phyloP scores from a whole-genome alignment of 1,140 invertebrate species.

The Penaeus indicus region DNA sequence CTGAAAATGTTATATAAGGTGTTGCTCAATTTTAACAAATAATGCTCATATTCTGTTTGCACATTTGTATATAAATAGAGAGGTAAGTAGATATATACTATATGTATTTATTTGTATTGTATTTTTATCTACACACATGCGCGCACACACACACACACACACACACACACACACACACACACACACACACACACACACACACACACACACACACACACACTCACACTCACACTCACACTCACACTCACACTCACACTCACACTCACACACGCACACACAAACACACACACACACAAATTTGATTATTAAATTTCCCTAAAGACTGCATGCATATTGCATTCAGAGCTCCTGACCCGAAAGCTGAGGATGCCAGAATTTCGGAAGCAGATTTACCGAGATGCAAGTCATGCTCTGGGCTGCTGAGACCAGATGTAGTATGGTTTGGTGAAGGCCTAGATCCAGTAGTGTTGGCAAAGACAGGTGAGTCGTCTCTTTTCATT shows the following conservation, averaged over 20 bases:
- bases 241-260: too few species aligned
- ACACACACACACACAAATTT: background rate
- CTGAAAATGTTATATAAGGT: too few species aligned
- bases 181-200: too few species aligned
- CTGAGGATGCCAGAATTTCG: slow-evolving; percentile 76
- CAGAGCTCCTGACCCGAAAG: slow-evolving; percentile 73
- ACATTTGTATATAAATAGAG: too few species aligned
- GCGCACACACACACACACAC: too few species aligned
- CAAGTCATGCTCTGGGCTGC: slow-evolving; percentile 78
- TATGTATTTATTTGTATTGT: too few species aligned
- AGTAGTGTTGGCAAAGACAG: slow-evolving; percentile 76
- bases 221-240: background rate
- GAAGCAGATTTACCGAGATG: slow-evolving; percentile 81
- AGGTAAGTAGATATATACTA: too few species aligned
- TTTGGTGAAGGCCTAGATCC: slow-evolving; percentile 86
- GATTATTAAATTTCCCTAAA: background rate
- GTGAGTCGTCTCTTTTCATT: slow-evolving; percentile 71
- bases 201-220: background rate
- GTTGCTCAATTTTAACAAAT: too few species aligned
- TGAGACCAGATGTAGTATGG: slow-evolving; percentile 90
- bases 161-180: background rate
- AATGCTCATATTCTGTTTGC: too few species aligned
- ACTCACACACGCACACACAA: too few species aligned
- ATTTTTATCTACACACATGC: too few species aligned
- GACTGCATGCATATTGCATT: slow-evolving; percentile 34